Evolutionary conservation across 2,888 invertebrate genomes (phyloP), one percentile per base, ranked within the genome.

Genomic region (Acronicta aceris): DNA sequence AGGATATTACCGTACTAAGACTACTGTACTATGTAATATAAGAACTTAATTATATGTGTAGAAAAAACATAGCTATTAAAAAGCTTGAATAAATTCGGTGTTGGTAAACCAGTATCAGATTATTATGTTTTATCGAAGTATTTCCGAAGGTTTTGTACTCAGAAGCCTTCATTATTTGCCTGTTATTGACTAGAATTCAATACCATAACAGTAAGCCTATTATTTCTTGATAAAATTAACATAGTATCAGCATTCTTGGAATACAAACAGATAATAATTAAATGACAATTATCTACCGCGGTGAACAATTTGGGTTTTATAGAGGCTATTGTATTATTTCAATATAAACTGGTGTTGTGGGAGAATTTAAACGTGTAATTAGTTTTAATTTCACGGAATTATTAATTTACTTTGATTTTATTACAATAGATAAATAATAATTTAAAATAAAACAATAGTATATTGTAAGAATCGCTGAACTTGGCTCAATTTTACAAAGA

Each of bases 221-320:
- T 60, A 69, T 47, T 65, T 30, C 64, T 45, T 47, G 43, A 47
- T 51, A 60, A 56, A 65, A 69, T 69, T 69, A 65, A 54, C 69
- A 65, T 69, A 69, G 30, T 53, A 47, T 51, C 69, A 40, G 17
- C 69, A 69, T 71, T 69, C 60, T 61, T 71, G 16, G 46, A 65
- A 69, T 60, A 56, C 48, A 60, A 56, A 53, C 40, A 27, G 56
- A 60, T 70, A n/a, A 55, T 70, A 71, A 69, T 71, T 69, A 71
- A 60, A 60, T 51, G 48, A 17, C 60, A 60, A 69, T 50, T 59
- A 58, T 49, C 50, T 27, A 16, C 13, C 42, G 42, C 51, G 50
- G 40, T 50, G 5, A 38, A 49, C 62, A 25, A 47, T 61, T 54
- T 55, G 38, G 8, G 8, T 10, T 50, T 46, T 30, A 60, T 61